Evolutionary conservation across 1,140 invertebrate genomes (phyloP), one percentile per base, ranked within the genome.

Genomic region (Drosophila elegans): DNA sequence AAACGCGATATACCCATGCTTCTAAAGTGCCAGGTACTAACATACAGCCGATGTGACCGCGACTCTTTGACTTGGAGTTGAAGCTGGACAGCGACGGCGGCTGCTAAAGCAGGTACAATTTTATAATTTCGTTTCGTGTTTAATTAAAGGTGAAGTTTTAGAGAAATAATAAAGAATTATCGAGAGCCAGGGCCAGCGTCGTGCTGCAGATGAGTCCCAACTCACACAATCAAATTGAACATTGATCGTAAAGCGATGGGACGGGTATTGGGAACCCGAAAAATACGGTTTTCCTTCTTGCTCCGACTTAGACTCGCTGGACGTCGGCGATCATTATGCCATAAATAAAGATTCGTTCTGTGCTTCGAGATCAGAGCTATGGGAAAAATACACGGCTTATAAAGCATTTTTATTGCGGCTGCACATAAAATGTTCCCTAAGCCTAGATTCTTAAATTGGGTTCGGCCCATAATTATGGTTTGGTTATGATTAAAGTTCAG

Each of bases 111-210:
- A 89, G 84, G 84, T 89, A 89, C 84, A 89, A 84, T 89, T 89
- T 89, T 89, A 89, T 89, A 89, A 89, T 89, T 89, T 89, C 85
- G 84, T 89, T 89, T 89, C 84, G 80, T 89, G 84, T 90, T 89
- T 89, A 89, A 89, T 89, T 89, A 89, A 89, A 89, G 84, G 84
- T 89, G 84, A 89, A 89, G 84, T 89, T 89, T 89, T 89, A 89
- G 88, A 89, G 84, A 89, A 89, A 89, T 89, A 89, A 89, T 89
- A 90, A 89, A 89, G 85, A 89, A 89, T 89, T 89, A 89, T 90
- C 85, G 74, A 80, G 84, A 66, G 71, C 21, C 67, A 16, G 36
- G 29, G 32, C 25, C 55, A 21, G 4, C 34, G 4, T 21, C n/a
- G 55, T 42, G 46, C 62, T 39, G 64, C 81, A 84, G 80, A 75